phyloP scores from a whole-genome alignment of 2,888 invertebrate genomes.

The Lasioglossum zephyrum region DNA sequence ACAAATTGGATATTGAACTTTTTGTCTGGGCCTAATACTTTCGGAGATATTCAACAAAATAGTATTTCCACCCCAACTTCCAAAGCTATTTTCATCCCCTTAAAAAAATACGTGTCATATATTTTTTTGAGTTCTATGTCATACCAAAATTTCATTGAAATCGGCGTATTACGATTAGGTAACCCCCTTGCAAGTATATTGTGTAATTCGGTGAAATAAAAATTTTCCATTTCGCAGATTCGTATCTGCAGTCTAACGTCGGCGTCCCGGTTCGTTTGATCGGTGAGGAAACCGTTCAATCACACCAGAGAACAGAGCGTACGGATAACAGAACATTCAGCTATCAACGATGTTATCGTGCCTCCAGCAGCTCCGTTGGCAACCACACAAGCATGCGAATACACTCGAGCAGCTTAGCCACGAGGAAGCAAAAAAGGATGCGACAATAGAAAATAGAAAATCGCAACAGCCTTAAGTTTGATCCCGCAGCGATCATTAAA shows the following conservation, averaged over 20 bases:
- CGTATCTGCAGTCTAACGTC: background rate
- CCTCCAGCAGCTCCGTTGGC: background rate
- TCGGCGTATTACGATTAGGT: too few relatives aligned
- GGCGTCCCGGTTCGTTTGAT: background rate
- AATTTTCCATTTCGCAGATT: background rate
- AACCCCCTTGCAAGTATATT: background rate
- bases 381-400: background rate
- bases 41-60: too few relatives aligned
- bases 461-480: background rate
- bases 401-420: background rate
- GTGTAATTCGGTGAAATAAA: background rate
- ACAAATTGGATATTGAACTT: too few relatives aligned
- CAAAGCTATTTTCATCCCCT: too few relatives aligned
- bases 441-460: background rate
- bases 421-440: background rate
- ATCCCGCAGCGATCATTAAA: background rate
- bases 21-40: too few relatives aligned
- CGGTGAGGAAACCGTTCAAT: background rate
- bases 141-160: too few relatives aligned
- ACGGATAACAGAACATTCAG: background rate
- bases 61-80: too few relatives aligned
- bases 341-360: background rate
- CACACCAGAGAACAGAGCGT: background rate
- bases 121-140: too few relatives aligned
- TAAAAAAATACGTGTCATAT: too few relatives aligned